phyloP scores from a whole-genome alignment of 2,113 vertebrate species.

The Onychostruthus taczanowskii region DNA sequence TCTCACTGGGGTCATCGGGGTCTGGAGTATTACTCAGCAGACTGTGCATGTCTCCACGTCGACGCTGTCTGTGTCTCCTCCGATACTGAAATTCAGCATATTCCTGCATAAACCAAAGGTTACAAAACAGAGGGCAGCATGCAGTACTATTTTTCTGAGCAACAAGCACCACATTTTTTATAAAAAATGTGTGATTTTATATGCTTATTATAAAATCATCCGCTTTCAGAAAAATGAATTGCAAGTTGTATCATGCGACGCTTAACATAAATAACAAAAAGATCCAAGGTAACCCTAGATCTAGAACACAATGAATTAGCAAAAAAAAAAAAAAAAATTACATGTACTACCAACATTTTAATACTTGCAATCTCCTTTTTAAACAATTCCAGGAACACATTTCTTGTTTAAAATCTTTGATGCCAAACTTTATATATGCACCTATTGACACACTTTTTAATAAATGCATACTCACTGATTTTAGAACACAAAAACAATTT shows the following conservation, averaged over 20 bases:
- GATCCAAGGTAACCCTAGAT: neutral
- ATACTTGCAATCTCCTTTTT: slow-evolving; percentile 67
- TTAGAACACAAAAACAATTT: neutral
- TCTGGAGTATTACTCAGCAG: slow-evolving; percentile 88
- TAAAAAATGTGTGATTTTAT: slow-evolving; percentile 75
- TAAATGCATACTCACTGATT: neutral
- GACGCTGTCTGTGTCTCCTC: slow-evolving; percentile 88
- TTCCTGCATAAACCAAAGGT: slow-evolving; percentile 86
- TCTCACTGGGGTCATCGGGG: slow-evolving; percentile 84
- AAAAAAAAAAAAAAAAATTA: slow-evolving; percentile 1
- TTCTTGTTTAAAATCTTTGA: neutral
- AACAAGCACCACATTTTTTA: slow-evolving; percentile 54
- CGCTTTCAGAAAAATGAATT: slow-evolving; percentile 54
- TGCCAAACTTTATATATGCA: neutral
- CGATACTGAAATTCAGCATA: slow-evolving; percentile 99
- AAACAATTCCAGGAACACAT: neutral
- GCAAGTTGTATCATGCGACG: slow-evolving; percentile 59
- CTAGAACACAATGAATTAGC: neutral
- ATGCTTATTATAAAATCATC: slow-evolving; percentile 71
- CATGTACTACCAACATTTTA: neutral
- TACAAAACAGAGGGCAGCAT: slow-evolving; percentile 79
- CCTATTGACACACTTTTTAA: neutral
- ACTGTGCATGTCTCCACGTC: slow-evolving; percentile 90
- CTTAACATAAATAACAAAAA: slow-evolving; percentile 26
- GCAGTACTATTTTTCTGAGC: slow-evolving; percentile 66